Base-by-base conservation (phyloP, 2,888 invertebrate species). In the Cylindroiulus punctatus region DNA sequence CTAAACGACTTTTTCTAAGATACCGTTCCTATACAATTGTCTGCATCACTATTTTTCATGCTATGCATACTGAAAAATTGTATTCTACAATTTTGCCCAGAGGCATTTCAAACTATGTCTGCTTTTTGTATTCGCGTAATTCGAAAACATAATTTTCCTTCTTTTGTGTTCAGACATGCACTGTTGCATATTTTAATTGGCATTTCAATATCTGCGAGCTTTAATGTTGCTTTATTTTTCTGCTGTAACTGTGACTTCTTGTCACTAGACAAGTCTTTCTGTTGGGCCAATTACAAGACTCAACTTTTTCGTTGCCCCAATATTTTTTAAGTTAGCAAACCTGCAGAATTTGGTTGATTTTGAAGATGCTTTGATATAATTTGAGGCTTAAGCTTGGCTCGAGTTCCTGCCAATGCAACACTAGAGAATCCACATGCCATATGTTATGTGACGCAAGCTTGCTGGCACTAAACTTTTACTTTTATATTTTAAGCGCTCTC, bases 201-300 rank as follows among this genome's bases (percentile, higher is more conserved):
- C 57, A 57, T 57, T 52, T 57, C 36, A 57, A 57, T 57, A n/a
- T 57, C 26, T 65, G 65, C 65, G 8, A 65, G 26, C 65, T 26
- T n/a, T 65, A 10, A 10, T 10, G 26, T 26, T 26, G 65, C 65
- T 65, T 44, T 10, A 26, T 65, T 65, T 65, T 65, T 65, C 65
- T 26, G 12, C 26, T 26, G 65, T 57, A 19, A n/a, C 57, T 57
- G 22, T 12, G 26, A 26, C 52, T 22, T 22, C 1, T 65, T 65
- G 65, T 12, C 52, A 19, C 10, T 47, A 47, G 47, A 52, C 0
- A 19, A 52, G 52, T n/a, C 14, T n/a, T 52, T 19, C 52, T 7
- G 14, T n/a, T 19, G n/a, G n/a, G 8, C 52, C 5, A 52, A n/a
- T 52, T 52, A 52, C 19, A 52, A 52, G n/a, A 12, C 52, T 52